Percentiles rank a stretch among this genome's conserved stretches.
Evolutionary conservation across 2,113 vertebrate genomes (phyloP).

Genomic region (Acanthochromis polyacanthus): DNA sequence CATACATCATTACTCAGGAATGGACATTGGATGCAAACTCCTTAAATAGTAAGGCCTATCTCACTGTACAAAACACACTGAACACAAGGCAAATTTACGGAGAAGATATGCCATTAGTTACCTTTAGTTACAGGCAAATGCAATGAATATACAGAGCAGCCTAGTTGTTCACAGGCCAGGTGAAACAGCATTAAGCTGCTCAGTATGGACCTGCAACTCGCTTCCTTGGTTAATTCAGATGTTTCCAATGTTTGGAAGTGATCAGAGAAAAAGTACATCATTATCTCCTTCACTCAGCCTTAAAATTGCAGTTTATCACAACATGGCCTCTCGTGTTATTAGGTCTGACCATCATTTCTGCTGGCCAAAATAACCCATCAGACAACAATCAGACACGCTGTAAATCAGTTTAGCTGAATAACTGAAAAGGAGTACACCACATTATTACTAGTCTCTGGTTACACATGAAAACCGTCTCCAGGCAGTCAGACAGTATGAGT

Average conservation of each 20-base stretch:
- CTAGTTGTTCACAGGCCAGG: neutral
- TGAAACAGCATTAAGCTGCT: neutral
- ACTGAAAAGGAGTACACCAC: no score
- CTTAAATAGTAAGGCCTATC: constrained; percentile 10
- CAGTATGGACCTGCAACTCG: neutral
- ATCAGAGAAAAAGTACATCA: neutral
- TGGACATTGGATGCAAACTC: constrained; percentile 31
- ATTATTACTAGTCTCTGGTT: no score
- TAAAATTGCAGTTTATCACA: neutral
- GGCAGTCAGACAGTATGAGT: no score
- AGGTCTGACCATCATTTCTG: neutral
- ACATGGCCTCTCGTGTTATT: neutral
- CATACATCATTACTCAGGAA: constrained; percentile 58
- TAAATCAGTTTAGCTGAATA: neutral
- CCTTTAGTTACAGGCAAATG: constrained; percentile 5
- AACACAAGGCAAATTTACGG: neutral
- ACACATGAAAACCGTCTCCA: no score
- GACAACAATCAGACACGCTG: neutral
- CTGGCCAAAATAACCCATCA: neutral
- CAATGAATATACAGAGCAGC: neutral
- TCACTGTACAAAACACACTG: neutral
- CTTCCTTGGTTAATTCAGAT: neutral
- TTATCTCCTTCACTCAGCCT: neutral
- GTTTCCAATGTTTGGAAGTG: neutral
- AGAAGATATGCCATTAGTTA: neutral